phyloP scores from a whole-genome alignment of 2,888 invertebrate genomes.

The Hirtodrosophila duncani region DNA sequence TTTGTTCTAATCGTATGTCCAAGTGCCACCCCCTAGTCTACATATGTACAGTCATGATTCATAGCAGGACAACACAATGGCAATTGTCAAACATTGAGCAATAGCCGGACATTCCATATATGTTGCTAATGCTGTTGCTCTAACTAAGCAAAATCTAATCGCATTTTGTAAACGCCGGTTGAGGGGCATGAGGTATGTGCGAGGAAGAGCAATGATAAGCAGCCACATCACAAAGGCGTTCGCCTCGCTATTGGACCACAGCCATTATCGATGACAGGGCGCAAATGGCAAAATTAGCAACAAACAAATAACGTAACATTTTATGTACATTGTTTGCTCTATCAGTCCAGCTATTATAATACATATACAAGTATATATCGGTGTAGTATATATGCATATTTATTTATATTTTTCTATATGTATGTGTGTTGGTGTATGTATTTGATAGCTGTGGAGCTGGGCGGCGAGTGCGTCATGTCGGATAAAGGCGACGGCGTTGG shows the following conservation, averaged over 20 bases:
- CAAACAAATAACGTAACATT: not conserved
- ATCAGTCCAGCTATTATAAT: constrained; percentile 29
- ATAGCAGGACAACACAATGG: too few relatives aligned
- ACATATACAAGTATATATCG: constrained; percentile 17
- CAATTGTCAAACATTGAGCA: too few relatives aligned
- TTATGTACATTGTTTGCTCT: constrained; percentile 26
- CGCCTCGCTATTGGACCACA: constrained; percentile 2
- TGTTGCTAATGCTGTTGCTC: not conserved
- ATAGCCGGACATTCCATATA: too few relatives aligned
- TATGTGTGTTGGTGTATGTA: constrained; percentile 21
- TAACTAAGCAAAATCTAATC: constrained; percentile 30
- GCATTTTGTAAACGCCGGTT: constrained; percentile 29
- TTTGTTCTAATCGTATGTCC: too few relatives aligned
- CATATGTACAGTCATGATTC: too few relatives aligned
- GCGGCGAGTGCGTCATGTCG: constrained; percentile 11
- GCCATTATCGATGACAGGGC: constrained; percentile 33
- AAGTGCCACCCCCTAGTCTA: too few relatives aligned
- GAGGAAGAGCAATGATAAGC: constrained; percentile 12
- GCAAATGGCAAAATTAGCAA: too few relatives aligned
- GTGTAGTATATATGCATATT: constrained; percentile 8
- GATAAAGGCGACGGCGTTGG: not conserved
- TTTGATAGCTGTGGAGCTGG: not conserved
- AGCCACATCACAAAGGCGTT: not conserved
- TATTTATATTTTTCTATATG: too few relatives aligned
- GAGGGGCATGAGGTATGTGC: constrained; percentile 4